phyloP scores from a whole-genome alignment of 2,888 invertebrate species.

The Drosophila macrospina region DNA sequence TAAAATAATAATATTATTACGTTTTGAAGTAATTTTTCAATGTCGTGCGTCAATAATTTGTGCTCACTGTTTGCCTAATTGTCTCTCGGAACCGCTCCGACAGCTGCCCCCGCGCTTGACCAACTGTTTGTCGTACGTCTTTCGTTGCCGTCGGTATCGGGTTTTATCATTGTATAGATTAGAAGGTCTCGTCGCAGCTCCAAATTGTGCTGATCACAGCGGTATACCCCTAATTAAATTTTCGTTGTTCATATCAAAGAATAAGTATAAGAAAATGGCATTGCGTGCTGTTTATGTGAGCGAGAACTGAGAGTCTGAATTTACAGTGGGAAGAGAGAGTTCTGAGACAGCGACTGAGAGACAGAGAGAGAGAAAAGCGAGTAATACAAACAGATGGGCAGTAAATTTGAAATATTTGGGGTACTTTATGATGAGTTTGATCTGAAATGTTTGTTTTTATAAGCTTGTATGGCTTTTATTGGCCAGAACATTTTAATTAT shows the following conservation, averaged over 20 bases:
- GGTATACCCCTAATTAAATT: constrained; percentile 78
- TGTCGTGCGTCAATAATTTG: constrained; percentile 65
- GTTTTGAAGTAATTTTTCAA: constrained; percentile 54
- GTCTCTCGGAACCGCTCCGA: constrained; percentile 40
- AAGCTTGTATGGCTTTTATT: constrained; percentile 20
- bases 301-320: not conserved
- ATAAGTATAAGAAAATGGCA: constrained; percentile 48
- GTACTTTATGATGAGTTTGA: constrained; percentile 18
- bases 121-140: constrained; percentile 49
- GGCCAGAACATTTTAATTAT: constrained; percentile 25
- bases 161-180: constrained; percentile 75
- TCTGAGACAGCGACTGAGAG: not conserved
- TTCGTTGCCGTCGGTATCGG: constrained; percentile 53
- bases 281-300: constrained; percentile 45
- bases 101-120: constrained; percentile 55
- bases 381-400: constrained; percentile 3
- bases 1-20: constrained; percentile 34
- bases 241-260: constrained; percentile 43
- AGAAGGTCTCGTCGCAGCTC: constrained; percentile 72
- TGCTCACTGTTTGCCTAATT: constrained; percentile 71
- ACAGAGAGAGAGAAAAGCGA: not conserved
- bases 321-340: constrained; percentile 19
- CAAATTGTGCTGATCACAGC: constrained; percentile 81
- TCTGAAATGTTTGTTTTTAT: constrained; percentile 34
- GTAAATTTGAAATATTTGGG: constrained; percentile 18